Evolutionary conservation across 2,888 invertebrate genomes (phyloP).

Genomic region (Automeris io): DNA sequence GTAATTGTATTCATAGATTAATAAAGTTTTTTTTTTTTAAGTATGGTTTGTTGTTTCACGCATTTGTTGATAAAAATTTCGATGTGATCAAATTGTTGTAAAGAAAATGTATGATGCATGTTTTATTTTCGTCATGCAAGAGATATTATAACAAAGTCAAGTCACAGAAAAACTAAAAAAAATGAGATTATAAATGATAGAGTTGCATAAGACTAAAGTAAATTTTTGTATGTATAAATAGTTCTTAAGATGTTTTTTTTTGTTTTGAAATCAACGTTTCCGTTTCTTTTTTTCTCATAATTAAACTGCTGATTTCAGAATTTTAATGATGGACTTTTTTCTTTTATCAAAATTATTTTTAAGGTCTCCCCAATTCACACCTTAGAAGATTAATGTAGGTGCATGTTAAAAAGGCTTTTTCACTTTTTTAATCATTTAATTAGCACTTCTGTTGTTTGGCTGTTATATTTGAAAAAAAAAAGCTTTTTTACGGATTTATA

Average conservation of each 20-base stretch:
- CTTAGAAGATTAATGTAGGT: slow-evolving; percentile 11
- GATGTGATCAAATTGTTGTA: too few species aligned
- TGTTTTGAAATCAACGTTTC: slow-evolving; percentile 2
- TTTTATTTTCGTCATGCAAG: too few species aligned
- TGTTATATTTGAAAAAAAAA: slow-evolving; percentile 52
- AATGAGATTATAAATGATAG: neutral
- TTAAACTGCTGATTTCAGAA: slow-evolving; percentile 9
- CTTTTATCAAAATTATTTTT: slow-evolving; percentile 1
- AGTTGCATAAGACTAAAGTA: neutral
- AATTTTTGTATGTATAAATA: neutral
- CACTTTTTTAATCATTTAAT: slow-evolving; percentile 21
- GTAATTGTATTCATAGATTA: too few species aligned
- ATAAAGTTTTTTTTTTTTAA: too few species aligned
- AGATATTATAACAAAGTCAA: too few species aligned
- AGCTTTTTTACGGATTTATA: slow-evolving; percentile 13
- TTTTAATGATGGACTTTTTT: slow-evolving; percentile 6
- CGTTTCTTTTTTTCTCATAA: slow-evolving; percentile 3
- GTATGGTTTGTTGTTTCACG: too few species aligned
- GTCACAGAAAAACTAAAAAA: neutral
- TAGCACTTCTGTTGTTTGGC: slow-evolving; percentile 49
- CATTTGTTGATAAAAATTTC: too few species aligned
- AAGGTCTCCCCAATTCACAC: neutral
- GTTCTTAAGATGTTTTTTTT: neutral
- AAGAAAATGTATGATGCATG: too few species aligned
- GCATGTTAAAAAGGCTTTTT: slow-evolving; percentile 22